Percentiles rank a stretch among this genome's conserved stretches.
Evolutionary conservation across 1,140 invertebrate genomes (phyloP).

Genomic region (Calliphora vicina): DNA sequence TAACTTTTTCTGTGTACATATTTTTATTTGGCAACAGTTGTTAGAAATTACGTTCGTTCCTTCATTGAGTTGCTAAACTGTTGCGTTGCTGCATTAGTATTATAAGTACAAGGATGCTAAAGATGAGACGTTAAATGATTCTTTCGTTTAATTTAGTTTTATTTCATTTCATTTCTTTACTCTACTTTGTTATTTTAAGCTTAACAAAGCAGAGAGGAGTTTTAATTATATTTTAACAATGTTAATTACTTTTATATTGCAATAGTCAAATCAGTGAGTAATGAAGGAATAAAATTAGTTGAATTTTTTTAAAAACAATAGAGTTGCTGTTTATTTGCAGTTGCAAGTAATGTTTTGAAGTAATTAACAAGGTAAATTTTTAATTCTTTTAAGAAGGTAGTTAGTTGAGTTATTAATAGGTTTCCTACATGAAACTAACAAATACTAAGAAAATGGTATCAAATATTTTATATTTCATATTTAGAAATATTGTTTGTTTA

Average conservation of each 20-base stretch:
- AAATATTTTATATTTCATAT: too few relatives aligned
- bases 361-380: too few relatives aligned
- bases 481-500: too few relatives aligned
- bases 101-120: not conserved
- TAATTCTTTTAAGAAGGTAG: too few relatives aligned
- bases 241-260: not conserved
- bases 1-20: not conserved
- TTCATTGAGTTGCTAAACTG: not conserved
- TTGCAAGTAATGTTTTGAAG: too few relatives aligned
- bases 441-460: too few relatives aligned
- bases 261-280: not conserved
- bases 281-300: not conserved
- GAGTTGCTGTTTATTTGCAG: not conserved
- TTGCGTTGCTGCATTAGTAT: not conserved
- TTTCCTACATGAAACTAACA: too few relatives aligned
- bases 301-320: not conserved
- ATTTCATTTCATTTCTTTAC: not conserved
- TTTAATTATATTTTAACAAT: not conserved
- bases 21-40: constrained; percentile 1
- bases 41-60: not conserved
- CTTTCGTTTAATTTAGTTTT: not conserved
- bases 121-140: not conserved
- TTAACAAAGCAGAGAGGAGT: not conserved
- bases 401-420: too few relatives aligned
- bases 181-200: not conserved